Base-by-base conservation (phyloP, 1,140 invertebrate genomes). In the Drosophila chauvacae region DNA sequence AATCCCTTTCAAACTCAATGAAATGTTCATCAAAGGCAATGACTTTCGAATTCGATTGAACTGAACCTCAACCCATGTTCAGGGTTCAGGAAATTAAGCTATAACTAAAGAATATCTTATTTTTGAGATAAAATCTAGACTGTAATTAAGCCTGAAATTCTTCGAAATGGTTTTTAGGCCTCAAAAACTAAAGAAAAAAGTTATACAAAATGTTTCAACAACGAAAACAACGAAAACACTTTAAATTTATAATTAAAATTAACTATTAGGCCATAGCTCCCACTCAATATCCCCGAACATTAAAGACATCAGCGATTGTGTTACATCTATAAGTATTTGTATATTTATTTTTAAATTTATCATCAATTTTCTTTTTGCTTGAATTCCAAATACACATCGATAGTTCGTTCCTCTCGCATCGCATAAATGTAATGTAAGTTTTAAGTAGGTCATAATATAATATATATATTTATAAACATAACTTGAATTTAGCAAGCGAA, bases 271-370 rank as follows among this genome's bases (percentile, higher is more conserved):
- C 11, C 18, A 23, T n/a, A 26, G 10, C 10, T 10, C 23, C 47
- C 16, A 30, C 16, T 18, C 2, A 13, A 33, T 11, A 9, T 2
- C 0, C 28, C n/a, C 20, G 16, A 30, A 66, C 0, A 9, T 28
- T 7, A 11, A 35, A 23, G 0, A 10, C 13, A 10, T 41, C 11
- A 28, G 3, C 7, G n/a, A 1, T 11, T 14, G n/a, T 30, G 23
- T 20, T 77, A 77, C 74, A 77, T 77, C 73, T 77, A 77, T 77
- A 77, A 69, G 73, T 77, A 77, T 69, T 73, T 70, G 51, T 64
- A 74, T 77, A 48, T 77, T 77, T 77, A 77, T 77, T 68, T 66
- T 50, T 48, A 44, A 59, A 77, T 77, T 68, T 47, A 77, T 77
- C 69, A 71, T 77, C 44, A n/a, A 30, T 51, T 69, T 37, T 23